A percentile compares a stretch with the other conserved stretches of the same genome.
Evolutionary conservation across 2,888 invertebrate genomes (phyloP).

Genomic region (Harpalus rufipes): DNA sequence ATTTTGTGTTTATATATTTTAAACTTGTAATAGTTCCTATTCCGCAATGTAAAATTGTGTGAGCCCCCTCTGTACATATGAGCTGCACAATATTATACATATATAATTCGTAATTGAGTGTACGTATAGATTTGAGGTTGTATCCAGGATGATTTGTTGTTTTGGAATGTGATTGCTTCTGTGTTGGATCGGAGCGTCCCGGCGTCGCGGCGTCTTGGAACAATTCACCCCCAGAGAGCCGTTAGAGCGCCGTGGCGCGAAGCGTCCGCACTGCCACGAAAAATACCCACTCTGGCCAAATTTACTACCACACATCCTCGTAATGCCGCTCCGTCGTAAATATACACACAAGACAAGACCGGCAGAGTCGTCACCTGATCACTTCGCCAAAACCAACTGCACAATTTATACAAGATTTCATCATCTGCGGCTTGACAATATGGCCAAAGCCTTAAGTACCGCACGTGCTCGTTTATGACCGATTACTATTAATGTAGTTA

Average conservation of each 20-base stretch:
- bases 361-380: slow-evolving; percentile 29
- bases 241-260: slow-evolving; percentile 29
- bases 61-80: slow-evolving; percentile 5
- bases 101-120: slow-evolving; percentile 52
- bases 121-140: slow-evolving; percentile 44
- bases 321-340: slow-evolving; percentile 50
- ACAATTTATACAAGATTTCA: neutral
- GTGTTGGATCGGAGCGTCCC: slow-evolving; percentile 20
- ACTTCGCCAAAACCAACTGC: neutral
- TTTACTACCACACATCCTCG: slow-evolving; percentile 58
- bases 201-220: slow-evolving; percentile 13
- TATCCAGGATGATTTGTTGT: slow-evolving; percentile 63
- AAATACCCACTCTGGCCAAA: slow-evolving; percentile 46
- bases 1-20: no score
- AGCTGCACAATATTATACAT: slow-evolving; percentile 27
- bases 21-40: no score
- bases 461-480: no score
- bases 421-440: no score
- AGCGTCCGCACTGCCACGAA: slow-evolving; percentile 24
- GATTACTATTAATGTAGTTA: no score
- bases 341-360: neutral
- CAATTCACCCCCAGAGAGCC: slow-evolving; percentile 61
- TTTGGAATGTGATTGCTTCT: slow-evolving; percentile 67
- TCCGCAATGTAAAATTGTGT: neutral
- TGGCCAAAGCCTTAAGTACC: no score